Evolutionary conservation across 1,140 invertebrate genomes (phyloP).

Genomic region (Capitella teleta): DNA sequence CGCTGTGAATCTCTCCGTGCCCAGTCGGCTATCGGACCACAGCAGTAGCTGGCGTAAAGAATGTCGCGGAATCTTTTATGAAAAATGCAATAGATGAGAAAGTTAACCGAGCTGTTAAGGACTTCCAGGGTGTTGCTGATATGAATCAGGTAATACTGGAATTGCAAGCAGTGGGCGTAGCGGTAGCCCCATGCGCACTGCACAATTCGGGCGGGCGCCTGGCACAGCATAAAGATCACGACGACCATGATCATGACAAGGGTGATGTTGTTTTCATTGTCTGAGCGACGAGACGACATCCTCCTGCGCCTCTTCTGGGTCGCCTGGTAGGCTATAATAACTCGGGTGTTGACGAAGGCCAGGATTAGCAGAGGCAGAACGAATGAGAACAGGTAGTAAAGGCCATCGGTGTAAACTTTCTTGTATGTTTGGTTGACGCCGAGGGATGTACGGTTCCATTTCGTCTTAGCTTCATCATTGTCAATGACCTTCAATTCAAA

Average conservation of each 20-base stretch:
- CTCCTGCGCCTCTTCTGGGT: neutral
- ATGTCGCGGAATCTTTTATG: conserved; percentile 12
- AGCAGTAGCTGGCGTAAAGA: neutral
- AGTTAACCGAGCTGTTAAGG: conserved; percentile 12
- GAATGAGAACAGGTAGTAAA: conserved; percentile 11
- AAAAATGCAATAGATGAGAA: conserved; percentile 12
- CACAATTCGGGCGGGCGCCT: conserved; percentile 8
- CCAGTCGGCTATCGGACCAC: neutral
- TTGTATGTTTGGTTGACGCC: conserved; percentile 1
- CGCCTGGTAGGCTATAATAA: conserved; percentile 9
- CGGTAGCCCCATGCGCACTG: conserved; percentile 9
- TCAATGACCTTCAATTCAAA: conserved; percentile 5
- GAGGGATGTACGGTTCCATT: conserved; percentile 1
- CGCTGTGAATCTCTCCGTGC: neutral
- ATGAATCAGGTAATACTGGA: conserved; percentile 5
- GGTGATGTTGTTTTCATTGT: conserved; percentile 10
- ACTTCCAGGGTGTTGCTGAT: conserved; percentile 11
- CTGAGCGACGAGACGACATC: neutral
- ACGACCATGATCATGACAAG: conserved; percentile 12
- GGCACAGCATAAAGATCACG: conserved; percentile 8
- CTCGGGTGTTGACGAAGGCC: conserved; percentile 7
- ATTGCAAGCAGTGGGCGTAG: conserved; percentile 5
- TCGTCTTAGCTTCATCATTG: neutral
- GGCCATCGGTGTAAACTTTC: conserved; percentile 5
- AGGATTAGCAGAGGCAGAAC: conserved; percentile 9